Evolutionary conservation across 2,888 invertebrate species (phyloP).

Genomic region (Cenopis cana): DNA sequence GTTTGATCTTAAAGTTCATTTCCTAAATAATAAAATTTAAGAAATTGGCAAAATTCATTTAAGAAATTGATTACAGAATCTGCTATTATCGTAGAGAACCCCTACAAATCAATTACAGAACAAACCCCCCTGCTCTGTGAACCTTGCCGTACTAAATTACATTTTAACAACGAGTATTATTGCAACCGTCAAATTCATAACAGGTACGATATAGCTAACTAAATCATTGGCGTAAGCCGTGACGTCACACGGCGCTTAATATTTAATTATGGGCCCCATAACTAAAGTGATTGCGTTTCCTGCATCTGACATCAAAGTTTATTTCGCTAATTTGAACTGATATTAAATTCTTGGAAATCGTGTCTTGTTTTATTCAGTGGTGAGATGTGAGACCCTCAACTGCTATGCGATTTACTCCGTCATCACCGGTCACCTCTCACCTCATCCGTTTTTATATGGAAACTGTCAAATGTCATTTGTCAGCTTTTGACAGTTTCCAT

Average conservation of each 20-base stretch:
- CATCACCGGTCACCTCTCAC: no score
- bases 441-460: no score
- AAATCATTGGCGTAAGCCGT: conserved; percentile 55
- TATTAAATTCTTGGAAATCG: conserved; percentile 75
- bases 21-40: no score
- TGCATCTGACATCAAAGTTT: conserved; percentile 76
- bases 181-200: conserved; percentile 32
- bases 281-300: conserved; percentile 80
- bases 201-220: conserved; percentile 46
- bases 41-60: conserved; percentile 3
- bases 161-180: conserved; percentile 37
- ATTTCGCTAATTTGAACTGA: conserved; percentile 80
- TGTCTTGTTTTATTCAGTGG: conserved; percentile 49
- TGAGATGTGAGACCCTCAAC: neutral
- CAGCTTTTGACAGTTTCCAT: no score
- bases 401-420: no score
- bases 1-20: no score
- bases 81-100: conserved; percentile 3
- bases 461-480: no score
- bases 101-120: conserved; percentile 25
- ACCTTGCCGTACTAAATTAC: conserved; percentile 29
- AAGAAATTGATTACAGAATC: conserved; percentile 4
- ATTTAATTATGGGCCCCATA: conserved; percentile 76
- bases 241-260: conserved; percentile 66
- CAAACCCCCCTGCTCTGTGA: conserved; percentile 10